These are phyloP conservation scores for Pseudochirops cupreus DNA, from an alignment of 2,797 vertebrate species.

Conservation along the genomic window DNA sequence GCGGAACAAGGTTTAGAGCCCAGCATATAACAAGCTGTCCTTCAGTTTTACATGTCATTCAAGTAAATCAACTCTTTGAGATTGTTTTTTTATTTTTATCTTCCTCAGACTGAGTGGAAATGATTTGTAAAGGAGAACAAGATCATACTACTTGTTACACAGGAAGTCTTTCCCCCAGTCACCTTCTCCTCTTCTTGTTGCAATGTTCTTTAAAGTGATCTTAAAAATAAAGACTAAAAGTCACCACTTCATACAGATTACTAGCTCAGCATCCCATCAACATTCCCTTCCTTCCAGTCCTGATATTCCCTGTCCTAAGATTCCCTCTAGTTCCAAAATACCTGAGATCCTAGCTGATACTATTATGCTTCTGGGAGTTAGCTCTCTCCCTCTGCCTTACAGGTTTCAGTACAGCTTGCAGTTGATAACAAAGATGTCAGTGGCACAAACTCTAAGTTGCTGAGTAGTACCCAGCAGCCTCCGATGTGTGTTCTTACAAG, in stretches of 20 bases:
- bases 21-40: constrained; percentile 90
- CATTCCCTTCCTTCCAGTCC: constrained; percentile 47
- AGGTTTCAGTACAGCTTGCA: constrained; percentile 92
- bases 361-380: neutral
- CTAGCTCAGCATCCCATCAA: constrained; percentile 10
- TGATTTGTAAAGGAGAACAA: neutral
- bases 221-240: neutral
- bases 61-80: constrained; percentile 85
- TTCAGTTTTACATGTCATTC: constrained; percentile 98
- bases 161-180: neutral
- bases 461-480: neutral
- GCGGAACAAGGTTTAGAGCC: constrained; percentile 90
- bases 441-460: constrained; percentile 65
- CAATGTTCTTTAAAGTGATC: constrained; percentile 8
- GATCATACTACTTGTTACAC: neutral
- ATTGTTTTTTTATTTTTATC: constrained; percentile 63
- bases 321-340: constrained; percentile 53
- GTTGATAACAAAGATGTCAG: constrained; percentile 83
- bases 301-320: neutral
- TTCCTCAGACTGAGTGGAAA: neutral
- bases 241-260: neutral
- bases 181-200: neutral
- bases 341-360: constrained; percentile 39
- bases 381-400: constrained; percentile 54
- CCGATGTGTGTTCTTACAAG: constrained; percentile 60